A percentile compares a stretch with the other conserved stretches of the same genome.
Conservation (phyloP, 2,113 vertebrate genomes). For the Gymnocephalus cernua region DNA sequence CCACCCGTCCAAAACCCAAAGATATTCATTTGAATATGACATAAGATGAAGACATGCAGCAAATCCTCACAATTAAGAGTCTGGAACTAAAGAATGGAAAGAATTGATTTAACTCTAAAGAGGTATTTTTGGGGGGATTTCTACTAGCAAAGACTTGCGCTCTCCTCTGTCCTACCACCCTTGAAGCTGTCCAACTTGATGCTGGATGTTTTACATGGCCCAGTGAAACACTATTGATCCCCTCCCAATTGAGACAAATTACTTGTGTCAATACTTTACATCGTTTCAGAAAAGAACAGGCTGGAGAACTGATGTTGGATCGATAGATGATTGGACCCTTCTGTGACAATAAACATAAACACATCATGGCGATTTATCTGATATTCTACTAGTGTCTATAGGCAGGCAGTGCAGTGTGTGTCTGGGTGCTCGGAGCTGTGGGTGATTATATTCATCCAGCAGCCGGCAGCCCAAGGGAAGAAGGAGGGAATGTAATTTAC, state of each 20-base stretch:
- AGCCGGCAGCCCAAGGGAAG: conserved; percentile 65
- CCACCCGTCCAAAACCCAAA: background rate
- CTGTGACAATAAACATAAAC: conserved; percentile 52
- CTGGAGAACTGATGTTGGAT: conserved; percentile 27
- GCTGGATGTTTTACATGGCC: conserved; percentile 43
- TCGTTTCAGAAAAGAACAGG: conserved; percentile 45
- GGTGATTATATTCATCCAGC: conserved; percentile 75
- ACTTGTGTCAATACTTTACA: conserved; percentile 66
- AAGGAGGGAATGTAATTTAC: conserved; percentile 78
- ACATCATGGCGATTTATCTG: conserved; percentile 29
- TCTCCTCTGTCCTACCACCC: background rate
- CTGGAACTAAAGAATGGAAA: background rate
- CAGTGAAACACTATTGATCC: conserved; percentile 59
- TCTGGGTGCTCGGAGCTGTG: conserved; percentile 43
- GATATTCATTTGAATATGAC: background rate
- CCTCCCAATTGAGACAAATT: conserved; percentile 54
- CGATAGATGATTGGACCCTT: conserved; percentile 51
- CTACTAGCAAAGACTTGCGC: background rate
- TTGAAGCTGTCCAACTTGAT: conserved; percentile 29
- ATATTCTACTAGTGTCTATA: conserved; percentile 60
- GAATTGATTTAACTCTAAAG: background rate
- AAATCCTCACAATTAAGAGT: too few relatives aligned
- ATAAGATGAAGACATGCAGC: too few relatives aligned
- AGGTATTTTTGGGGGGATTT: background rate
- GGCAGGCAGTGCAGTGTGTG: conserved; percentile 49